Evolutionary conservation across 2,113 vertebrate species (phyloP).

Genomic region (Megatriorchis doriae): DNA sequence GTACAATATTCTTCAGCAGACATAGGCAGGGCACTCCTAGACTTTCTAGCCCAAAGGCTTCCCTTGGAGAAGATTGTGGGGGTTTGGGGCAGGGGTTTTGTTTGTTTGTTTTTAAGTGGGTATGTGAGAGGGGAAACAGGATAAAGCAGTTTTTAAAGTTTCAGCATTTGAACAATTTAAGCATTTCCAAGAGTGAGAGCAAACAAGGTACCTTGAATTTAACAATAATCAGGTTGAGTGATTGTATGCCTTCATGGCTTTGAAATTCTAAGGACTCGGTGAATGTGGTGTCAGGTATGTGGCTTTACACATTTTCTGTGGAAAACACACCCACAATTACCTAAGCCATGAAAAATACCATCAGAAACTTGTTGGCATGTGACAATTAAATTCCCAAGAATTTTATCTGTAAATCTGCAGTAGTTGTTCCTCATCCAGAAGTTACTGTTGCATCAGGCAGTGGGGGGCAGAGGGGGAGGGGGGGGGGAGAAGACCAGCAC

Average conservation of each 20-base stretch:
- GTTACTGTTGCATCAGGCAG: not conserved
- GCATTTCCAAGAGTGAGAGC: accelerated
- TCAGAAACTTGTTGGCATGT: not conserved
- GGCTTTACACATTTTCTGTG: not conserved
- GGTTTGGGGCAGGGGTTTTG: not conserved
- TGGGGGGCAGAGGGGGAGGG: no score
- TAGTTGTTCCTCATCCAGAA: not conserved
- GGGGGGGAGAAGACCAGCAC: no score
- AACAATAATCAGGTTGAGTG: accelerated
- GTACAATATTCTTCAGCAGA: accelerated
- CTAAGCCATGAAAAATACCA: not conserved
- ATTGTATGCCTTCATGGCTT: accelerated
- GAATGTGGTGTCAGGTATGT: not conserved
- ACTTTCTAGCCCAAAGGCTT: not conserved
- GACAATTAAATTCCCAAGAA: not conserved
- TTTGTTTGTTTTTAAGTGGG: not conserved
- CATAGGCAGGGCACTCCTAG: not conserved
- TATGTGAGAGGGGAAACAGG: not conserved
- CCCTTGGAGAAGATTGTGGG: not conserved
- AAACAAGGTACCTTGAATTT: not conserved
- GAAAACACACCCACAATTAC: not conserved
- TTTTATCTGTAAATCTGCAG: not conserved
- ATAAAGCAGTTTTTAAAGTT: not conserved
- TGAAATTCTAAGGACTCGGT: not conserved
- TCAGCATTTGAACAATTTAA: accelerated